A percentile compares a stretch with the other conserved stretches of the same genome.
phyloP scores from a whole-genome alignment of 2,888 invertebrate species.

The Erebia aethiops region DNA sequence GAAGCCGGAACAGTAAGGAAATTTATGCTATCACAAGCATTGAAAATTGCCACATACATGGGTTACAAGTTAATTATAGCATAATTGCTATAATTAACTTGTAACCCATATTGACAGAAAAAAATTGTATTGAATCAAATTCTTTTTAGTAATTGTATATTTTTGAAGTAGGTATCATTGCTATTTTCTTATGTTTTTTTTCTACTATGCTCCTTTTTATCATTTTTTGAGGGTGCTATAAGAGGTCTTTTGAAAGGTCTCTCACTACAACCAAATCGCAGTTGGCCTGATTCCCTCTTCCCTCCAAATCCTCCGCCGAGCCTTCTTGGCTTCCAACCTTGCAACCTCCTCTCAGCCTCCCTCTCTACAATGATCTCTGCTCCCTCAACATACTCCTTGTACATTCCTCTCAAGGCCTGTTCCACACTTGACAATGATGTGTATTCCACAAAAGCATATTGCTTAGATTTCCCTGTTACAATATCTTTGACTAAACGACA shows the following conservation, averaged over 20 bases:
- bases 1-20: no score
- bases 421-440: slow-evolving; percentile 83
- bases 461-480: slow-evolving; percentile 91
- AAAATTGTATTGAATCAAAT: no score
- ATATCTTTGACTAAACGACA: slow-evolving; percentile 89
- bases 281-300: slow-evolving; percentile 92
- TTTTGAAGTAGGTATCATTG: no score
- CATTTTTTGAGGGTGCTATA: slow-evolving; percentile 25
- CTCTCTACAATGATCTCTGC: slow-evolving; percentile 87
- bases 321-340: slow-evolving; percentile 92
- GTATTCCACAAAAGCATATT: slow-evolving; percentile 94
- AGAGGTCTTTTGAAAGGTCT: slow-evolving; percentile 89
- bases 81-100: no score
- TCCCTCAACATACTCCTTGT: slow-evolving; percentile 85
- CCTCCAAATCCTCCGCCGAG: slow-evolving; percentile 95
- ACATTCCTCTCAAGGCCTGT: slow-evolving; percentile 84
- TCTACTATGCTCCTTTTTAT: slow-evolving; percentile 5
- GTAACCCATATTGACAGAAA: no score
- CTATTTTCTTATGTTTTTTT: not conserved
- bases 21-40: no score
- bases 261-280: slow-evolving; percentile 92
- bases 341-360: slow-evolving; percentile 87
- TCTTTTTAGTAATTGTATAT: no score
- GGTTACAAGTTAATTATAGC: no score
- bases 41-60: no score